Base-by-base conservation (phyloP, 2,113 vertebrate species). In the Speoplatyrhinus poulsoni region DNA sequence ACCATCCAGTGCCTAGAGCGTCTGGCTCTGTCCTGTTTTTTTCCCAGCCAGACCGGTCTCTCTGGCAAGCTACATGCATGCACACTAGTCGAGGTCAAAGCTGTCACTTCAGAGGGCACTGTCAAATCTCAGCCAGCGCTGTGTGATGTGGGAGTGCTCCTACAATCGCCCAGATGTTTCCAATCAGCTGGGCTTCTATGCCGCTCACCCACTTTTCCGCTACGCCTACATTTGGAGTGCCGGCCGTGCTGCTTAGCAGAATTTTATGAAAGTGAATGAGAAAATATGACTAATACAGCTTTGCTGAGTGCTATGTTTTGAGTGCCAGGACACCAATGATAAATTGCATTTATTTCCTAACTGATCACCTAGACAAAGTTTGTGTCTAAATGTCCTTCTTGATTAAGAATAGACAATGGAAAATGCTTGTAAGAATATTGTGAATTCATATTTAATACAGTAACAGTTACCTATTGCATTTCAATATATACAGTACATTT, bases 161-260 rank as follows among this genome's bases (percentile, higher is more conserved):
- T 87, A 77, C 90, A 84, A 86, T 91, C 82, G 68, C 82, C 90
- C 93, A 93, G 92, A 93, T 93, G 93, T 93, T 93, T 91, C 88
- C 88, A 89, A 92, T 93, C 91, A 91, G 88, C 85, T 88, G 89
- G 87, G 80, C 75, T 86, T 80, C 90, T 57, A 55, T 79, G 65
- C 70, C 75, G 56, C 75, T 84, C 84, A 63, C 67, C 59, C 72
- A 70, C 82, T 73, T 46, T 16, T 78, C 65, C 48, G 66, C 62
- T 52, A 53, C 10, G 49, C 58, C 48, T 52, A 70, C 69, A 65
- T 75, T 65, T 65, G 69, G 52, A 82, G 76, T 54, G 63, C 64
- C 68, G 75, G 75, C 56, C 60, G 80, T 65, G 60, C 72, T 65
- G 46, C 11, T 66, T 61, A 62, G 36, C 78, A 75, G 63, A 62